Conservation (phyloP, 2,888 invertebrate genomes). For the Girardia tigrina region DNA sequence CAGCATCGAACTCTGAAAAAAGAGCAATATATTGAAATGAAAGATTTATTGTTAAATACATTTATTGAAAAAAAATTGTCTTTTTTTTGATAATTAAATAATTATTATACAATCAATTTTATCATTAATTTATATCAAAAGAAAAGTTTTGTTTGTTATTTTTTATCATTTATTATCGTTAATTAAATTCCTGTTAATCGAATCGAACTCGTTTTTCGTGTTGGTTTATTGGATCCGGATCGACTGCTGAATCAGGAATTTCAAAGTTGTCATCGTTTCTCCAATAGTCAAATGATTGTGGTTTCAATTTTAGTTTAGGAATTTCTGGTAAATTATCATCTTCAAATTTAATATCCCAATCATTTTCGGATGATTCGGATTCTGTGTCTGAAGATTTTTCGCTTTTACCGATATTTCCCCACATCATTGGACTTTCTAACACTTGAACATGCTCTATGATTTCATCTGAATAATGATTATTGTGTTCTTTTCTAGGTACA, state of each 20-base stretch:
- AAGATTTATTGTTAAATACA: too few species aligned
- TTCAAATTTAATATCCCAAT: not conserved
- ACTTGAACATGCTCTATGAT: not conserved
- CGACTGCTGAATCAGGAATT: not conserved
- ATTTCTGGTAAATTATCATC: not conserved
- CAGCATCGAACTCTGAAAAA: too few species aligned
- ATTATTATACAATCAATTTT: too few species aligned
- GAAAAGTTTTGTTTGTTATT: too few species aligned
- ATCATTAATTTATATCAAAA: too few species aligned
- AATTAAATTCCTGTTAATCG: too few species aligned
- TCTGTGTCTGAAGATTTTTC: not conserved
- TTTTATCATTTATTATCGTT: too few species aligned
- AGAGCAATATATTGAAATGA: too few species aligned
- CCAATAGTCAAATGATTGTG: not conserved
- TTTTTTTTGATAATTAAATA: too few species aligned
- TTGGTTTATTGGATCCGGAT: not conserved
- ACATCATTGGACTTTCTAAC: not conserved
- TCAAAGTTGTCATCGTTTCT: constrained; percentile 15
- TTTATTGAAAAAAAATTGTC: too few species aligned
- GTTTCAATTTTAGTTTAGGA: not conserved
- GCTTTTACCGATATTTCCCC: not conserved
- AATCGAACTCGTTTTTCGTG: constrained; percentile 19
- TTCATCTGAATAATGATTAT: not conserved
- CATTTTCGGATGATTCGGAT: not conserved
- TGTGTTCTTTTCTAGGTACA: too few species aligned